Conservation (phyloP, 2,797 vertebrate species). For the Enteromius mattozi region DNA sequence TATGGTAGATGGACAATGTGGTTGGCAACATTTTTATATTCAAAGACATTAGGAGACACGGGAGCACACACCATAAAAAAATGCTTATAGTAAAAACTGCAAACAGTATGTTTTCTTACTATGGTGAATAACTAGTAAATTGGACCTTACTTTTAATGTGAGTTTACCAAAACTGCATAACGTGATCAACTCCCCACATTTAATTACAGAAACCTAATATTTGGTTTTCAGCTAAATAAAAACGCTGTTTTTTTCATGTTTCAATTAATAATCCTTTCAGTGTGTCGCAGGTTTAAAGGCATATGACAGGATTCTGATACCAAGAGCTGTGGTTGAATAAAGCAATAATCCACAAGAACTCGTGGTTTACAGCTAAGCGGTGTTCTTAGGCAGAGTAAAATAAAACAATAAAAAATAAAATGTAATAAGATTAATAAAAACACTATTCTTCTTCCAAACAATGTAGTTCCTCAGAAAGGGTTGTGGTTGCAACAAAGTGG, state of each 20-base stretch:
- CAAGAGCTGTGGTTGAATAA: background rate
- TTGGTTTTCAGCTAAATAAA: background rate
- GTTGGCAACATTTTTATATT: background rate
- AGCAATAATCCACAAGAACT: too few relatives aligned
- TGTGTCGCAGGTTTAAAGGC: background rate
- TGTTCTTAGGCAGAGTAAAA: too few relatives aligned
- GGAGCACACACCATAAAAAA: background rate
- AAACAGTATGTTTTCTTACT: background rate
- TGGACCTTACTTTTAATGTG: background rate
- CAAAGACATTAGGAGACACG: background rate
- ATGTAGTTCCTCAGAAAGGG: too few relatives aligned
- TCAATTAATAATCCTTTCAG: background rate
- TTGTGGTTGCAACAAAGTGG: too few relatives aligned
- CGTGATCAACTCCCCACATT: background rate
- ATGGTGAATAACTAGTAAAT: background rate
- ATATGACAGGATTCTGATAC: background rate
- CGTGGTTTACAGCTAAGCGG: too few relatives aligned
- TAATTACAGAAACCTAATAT: background rate
- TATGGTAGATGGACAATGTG: background rate
- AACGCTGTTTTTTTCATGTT: background rate
- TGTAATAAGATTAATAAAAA: too few relatives aligned
- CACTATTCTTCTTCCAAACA: too few relatives aligned
- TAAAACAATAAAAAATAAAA: too few relatives aligned
- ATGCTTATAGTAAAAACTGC: background rate
- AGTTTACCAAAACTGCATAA: background rate